Percentiles rank a stretch among this genome's conserved stretches.
phyloP scores from a whole-genome alignment of 2,888 invertebrate species.

The Micoletzkya japonica region DNA sequence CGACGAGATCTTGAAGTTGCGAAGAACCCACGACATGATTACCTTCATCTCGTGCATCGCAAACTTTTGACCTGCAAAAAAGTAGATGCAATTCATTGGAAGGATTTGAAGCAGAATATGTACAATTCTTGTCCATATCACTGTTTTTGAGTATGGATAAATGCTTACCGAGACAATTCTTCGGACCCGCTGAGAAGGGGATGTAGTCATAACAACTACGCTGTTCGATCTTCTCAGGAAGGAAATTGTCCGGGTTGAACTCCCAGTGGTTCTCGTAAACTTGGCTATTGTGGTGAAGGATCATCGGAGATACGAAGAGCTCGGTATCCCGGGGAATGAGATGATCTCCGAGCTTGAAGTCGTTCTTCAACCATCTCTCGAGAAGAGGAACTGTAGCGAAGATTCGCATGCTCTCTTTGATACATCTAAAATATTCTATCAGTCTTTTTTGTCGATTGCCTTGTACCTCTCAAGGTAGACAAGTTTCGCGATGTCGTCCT shows the following conservation, averaged over 20 bases:
- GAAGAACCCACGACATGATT: slow-evolving; percentile 61
- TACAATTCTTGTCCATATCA: too few relatives aligned
- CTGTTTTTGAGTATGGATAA: too few relatives aligned
- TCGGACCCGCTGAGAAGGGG: slow-evolving; percentile 35
- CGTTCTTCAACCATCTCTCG: slow-evolving; percentile 45
- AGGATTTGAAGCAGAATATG: neutral
- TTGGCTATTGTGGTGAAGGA: slow-evolving; percentile 63
- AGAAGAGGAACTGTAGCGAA: slow-evolving; percentile 31
- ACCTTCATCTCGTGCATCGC: slow-evolving; percentile 65
- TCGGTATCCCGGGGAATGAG: slow-evolving; percentile 50
- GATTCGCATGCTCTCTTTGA: slow-evolving; percentile 31
- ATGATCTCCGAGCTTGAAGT: slow-evolving; percentile 36
- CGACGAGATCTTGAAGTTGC: slow-evolving; percentile 60
- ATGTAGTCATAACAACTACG: slow-evolving; percentile 33
- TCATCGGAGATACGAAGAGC: slow-evolving; percentile 29
- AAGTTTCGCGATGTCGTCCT: slow-evolving; percentile 39
- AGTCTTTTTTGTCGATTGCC: neutral
- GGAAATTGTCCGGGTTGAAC: slow-evolving; percentile 65
- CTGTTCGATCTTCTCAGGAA: slow-evolving; percentile 52
- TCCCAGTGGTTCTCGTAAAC: slow-evolving; percentile 62
- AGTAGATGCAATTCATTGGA: neutral
- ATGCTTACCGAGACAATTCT: slow-evolving; percentile 34
- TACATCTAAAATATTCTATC: neutral
- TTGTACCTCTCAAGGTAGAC: slow-evolving; percentile 38
- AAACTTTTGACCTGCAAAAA: slow-evolving; percentile 65